Evolutionary conservation across 1,140 invertebrate species (phyloP).

Genomic region (Drosophila tsacasi): DNA sequence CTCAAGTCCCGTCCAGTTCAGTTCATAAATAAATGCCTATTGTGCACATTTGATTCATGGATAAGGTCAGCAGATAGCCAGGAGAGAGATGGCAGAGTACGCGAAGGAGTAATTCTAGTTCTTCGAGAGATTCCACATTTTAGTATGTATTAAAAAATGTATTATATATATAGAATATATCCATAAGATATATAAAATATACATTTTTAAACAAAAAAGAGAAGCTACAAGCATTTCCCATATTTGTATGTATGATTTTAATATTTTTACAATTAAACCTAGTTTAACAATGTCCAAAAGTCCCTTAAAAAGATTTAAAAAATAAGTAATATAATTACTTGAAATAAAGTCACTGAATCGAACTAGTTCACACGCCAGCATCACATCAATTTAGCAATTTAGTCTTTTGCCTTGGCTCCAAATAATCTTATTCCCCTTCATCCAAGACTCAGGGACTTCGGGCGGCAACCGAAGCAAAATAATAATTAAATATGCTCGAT

Average conservation of each 20-base stretch:
- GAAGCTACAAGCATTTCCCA: neutral
- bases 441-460: neutral
- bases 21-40: slow-evolving; percentile 53
- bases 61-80: slow-evolving; percentile 23
- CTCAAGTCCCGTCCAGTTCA: slow-evolving; percentile 3
- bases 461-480: slow-evolving; percentile 2
- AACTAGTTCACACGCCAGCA: neutral
- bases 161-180: neutral
- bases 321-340: neutral
- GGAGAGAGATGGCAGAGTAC: neutral
- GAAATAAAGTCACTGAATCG: neutral
- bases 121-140: neutral
- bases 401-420: neutral
- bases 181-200: neutral
- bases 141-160: too few relatives aligned
- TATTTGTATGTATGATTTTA: neutral
- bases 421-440: neutral
- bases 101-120: neutral
- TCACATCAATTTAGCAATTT: slow-evolving; percentile 8
- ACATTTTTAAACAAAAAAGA: neutral
- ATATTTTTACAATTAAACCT: too few relatives aligned
- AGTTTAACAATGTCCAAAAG: neutral
- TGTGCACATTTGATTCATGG: slow-evolving; percentile 45
- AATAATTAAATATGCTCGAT: slow-evolving; percentile 40
- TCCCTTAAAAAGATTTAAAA: neutral